Evolutionary conservation across 2,888 invertebrate species (phyloP).

Genomic region (Melinaea menophilus): DNA sequence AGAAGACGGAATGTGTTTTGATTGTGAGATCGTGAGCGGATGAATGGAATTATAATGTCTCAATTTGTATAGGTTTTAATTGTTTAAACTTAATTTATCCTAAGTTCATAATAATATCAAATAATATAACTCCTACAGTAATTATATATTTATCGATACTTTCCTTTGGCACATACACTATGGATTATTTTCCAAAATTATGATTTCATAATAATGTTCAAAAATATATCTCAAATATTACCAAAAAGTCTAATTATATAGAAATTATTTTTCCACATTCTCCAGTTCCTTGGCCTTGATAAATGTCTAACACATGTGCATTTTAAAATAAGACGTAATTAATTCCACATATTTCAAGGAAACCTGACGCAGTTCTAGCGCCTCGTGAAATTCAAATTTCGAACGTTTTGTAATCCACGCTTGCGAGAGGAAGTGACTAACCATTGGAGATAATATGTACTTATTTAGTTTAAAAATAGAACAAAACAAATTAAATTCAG

Average conservation of each 20-base stretch:
- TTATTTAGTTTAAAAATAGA: no score
- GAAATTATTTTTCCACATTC: no score
- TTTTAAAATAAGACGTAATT: not conserved
- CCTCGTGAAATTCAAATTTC: not conserved
- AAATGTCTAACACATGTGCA: not conserved
- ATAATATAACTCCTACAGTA: no score
- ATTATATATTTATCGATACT: no score
- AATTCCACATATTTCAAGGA: not conserved
- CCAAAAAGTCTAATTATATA: no score
- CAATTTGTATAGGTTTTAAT: slow-evolving; percentile 4
- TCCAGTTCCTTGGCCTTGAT: no score
- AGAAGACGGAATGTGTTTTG: slow-evolving; percentile 61
- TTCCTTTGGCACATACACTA: no score
- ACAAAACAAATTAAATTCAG: no score
- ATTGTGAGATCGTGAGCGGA: slow-evolving; percentile 38
- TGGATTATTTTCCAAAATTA: no score
- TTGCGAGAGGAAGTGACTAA: not conserved
- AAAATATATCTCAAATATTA: no score
- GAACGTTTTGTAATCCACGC: not conserved
- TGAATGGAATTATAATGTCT: slow-evolving; percentile 19
- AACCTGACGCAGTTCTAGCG: not conserved
- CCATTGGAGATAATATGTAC: not conserved
- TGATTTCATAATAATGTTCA: no score
- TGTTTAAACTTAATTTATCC: not conserved
- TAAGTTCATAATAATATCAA: no score